Conservation (phyloP, 1,140 invertebrate genomes). For the Drosophila nannoptera region DNA sequence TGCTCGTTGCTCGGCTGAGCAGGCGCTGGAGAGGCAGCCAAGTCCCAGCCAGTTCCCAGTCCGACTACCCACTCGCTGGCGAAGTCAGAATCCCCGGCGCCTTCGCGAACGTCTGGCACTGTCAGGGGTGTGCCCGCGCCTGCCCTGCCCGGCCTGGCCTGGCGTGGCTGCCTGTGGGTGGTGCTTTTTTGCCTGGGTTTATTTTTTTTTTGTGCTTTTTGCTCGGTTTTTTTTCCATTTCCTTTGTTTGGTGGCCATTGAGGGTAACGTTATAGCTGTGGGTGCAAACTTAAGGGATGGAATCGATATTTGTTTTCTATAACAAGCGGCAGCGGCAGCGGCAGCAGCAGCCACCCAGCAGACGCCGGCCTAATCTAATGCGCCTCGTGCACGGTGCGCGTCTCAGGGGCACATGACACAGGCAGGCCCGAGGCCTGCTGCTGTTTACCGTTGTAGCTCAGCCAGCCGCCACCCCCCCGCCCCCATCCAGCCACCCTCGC, state of each 20-base stretch:
- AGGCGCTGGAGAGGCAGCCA: slow-evolving; percentile 52
- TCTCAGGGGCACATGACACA: slow-evolving; percentile 56
- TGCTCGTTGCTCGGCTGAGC: slow-evolving; percentile 72
- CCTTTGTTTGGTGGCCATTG: slow-evolving; percentile 76
- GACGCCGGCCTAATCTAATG: slow-evolving; percentile 71
- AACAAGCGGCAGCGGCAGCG: slow-evolving; percentile 50
- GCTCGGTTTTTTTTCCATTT: slow-evolving; percentile 53
- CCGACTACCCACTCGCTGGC: slow-evolving; percentile 16
- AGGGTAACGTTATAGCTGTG: slow-evolving; percentile 58
- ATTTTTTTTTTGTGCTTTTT: slow-evolving; percentile 27
- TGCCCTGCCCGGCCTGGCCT: neutral
- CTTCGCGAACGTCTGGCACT: slow-evolving; percentile 53
- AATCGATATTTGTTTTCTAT: slow-evolving; percentile 79
- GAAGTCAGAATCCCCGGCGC: slow-evolving; percentile 46
- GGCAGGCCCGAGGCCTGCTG: slow-evolving; percentile 11
- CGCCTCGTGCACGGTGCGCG: slow-evolving; percentile 43
- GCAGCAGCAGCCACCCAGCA: slow-evolving; percentile 24
- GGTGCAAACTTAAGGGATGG: slow-evolving; percentile 74
- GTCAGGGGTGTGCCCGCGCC: slow-evolving; percentile 46
- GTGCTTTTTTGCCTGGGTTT: slow-evolving; percentile 47
- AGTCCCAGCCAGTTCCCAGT: slow-evolving; percentile 14
- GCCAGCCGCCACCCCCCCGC: neutral
- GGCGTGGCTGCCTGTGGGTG: slow-evolving; percentile 62
- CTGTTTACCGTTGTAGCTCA: slow-evolving; percentile 38
- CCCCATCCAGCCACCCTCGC: neutral